Evolutionary conservation across 2,888 invertebrate species (phyloP), one percentile per base, ranked within the genome.

Genomic region (Beris chalybata): DNA sequence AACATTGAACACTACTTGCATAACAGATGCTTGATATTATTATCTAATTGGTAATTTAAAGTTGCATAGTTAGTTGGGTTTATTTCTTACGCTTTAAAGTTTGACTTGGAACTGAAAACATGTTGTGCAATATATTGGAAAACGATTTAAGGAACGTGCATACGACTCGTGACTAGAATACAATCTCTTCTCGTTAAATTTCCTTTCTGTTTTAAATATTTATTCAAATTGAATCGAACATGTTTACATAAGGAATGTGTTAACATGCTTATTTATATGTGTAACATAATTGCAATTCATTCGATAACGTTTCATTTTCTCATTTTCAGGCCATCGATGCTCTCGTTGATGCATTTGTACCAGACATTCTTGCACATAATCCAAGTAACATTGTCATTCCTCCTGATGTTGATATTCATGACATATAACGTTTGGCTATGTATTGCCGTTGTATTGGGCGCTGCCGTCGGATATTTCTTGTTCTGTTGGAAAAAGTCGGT

Each of bases 341-440:
- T 92, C 76, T 95, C 93, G 74, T 79, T 84, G 74, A 88, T 90
- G 77, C 96, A 97, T 79, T 85, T 87, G 65, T 88, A 90, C 80
- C 96, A 97, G 82, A 95, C 96, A 13, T 81, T 89, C 57, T 86
- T 97, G 15, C 96, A 97, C 78, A 89, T 95, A 70, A 76, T 96
- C 22, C 96, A 96, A 82, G 92, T 97, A 76, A 86, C 93, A 67
- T 83, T 96, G 70, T 93, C 95, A 72, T 96, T 97, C 82, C 89
- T 95, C 81, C 85, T 97, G 58, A 97, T 97, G 97, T 83, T 97
- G 79, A 92, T 96, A 73, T 96, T 97, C 79, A 97, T 97, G 97
- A 96, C 96, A 1, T 97, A 94, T 85, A 97, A 97, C 78, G 89
- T 90, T 15, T 97, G 95, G 93, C 85, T 97, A 67, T 95, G 95